Base-by-base conservation (phyloP, 2,797 vertebrate genomes). In the Lepilemur ruficaudatus region DNA sequence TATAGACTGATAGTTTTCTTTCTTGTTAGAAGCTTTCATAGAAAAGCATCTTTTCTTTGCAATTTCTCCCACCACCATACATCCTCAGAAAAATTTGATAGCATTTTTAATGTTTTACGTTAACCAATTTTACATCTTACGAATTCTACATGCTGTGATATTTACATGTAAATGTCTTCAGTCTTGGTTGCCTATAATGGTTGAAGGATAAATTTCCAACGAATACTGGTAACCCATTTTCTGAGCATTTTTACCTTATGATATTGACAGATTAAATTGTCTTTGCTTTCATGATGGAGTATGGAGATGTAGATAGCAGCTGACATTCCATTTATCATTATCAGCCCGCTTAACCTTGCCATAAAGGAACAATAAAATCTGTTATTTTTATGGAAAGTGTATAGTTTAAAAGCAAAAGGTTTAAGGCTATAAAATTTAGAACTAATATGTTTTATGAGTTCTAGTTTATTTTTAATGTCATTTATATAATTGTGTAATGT, bases 281-380 rank as follows among this genome's bases (percentile, higher is more conserved):
- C 94, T 95, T 98, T 98, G 73, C 94, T 98, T 98, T 98, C 96
- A 70, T 99, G 99, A 99, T 99, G 98, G 98, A 99, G 98, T 98
- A 98, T 97, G 94, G 98, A 99, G 98, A 98, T 99, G 99, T 99
- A 99, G 99, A 99, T 99, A 98, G 97, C 94, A 75, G 91, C 98
- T 99, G 99, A 99, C 99, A 99, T 98, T 99, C 98, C 99, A 99
- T 99, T 99, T 98, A 99, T 99, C 99, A 99, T 99, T 99, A 99
- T 98, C 98, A 98, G 98, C 95, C 99, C 99, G 98, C 99, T 99
- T 99, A 99, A 99, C 99, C 99, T 99, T 99, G 99, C 99, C 99
- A 99, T 99, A 99, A 99, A 99, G 99, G 99, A 99, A 99, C 98
- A 99, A 98, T 99, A 98, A 98, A 99, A 98, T 98, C 98, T 98